Conservation (phyloP, 2,888 invertebrate genomes). For the Drosophila dives region DNA sequence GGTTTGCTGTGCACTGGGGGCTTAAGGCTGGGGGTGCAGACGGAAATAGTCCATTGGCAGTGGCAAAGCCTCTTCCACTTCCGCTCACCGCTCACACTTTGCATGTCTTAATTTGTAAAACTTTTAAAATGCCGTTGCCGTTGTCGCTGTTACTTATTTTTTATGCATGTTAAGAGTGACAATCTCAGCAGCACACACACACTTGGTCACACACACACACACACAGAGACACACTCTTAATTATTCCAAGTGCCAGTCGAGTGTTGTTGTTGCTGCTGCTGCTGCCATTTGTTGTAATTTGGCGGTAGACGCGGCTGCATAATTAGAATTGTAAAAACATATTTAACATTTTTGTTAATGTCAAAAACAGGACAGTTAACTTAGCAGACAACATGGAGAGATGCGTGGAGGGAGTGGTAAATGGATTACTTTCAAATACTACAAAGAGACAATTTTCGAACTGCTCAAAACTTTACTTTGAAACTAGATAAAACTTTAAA, state of each 20-base stretch:
- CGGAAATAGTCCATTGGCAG: constrained; percentile 60
- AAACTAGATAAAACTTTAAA: not conserved
- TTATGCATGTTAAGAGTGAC: constrained; percentile 81
- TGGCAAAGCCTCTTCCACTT: constrained; percentile 7
- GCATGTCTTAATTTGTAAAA: constrained; percentile 72
- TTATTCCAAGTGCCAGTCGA: constrained; percentile 73
- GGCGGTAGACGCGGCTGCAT: constrained; percentile 73
- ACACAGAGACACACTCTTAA: constrained; percentile 58
- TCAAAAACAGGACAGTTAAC: constrained; percentile 24
- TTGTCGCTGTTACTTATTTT: constrained; percentile 71
- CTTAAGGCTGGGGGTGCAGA: constrained; percentile 23
- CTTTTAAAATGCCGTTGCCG: constrained; percentile 76
- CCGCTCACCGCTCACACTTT: constrained; percentile 20
- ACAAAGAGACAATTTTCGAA: not conserved
- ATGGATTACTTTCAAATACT: not conserved
- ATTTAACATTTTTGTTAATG: constrained; percentile 56
- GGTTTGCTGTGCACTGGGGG: not conserved
- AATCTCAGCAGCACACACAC: constrained; percentile 64
- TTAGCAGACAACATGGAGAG: not conserved
- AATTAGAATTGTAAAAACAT: constrained; percentile 77
- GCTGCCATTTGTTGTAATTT: constrained; percentile 70
- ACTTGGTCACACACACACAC: constrained; percentile 38
- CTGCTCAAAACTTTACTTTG: not conserved
- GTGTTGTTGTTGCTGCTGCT: constrained; percentile 35
- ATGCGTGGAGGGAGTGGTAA: not conserved